A percentile compares a stretch with the other conserved stretches of the same genome.
Evolutionary conservation across 2,797 vertebrate species (phyloP).

Genomic region (Falco naumanni): DNA sequence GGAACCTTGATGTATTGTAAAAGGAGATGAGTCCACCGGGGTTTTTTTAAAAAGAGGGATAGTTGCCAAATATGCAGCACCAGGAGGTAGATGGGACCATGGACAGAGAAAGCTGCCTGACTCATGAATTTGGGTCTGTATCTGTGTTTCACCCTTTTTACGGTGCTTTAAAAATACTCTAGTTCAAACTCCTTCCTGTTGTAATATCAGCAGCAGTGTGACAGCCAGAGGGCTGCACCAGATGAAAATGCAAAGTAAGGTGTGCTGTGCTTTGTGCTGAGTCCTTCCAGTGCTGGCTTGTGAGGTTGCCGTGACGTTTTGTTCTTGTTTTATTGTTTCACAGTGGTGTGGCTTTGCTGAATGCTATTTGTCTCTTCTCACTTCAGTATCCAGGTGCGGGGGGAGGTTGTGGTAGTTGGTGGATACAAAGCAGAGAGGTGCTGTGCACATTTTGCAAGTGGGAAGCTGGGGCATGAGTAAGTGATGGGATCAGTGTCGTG

Average conservation of each 20-base stretch:
- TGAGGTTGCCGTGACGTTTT: not conserved
- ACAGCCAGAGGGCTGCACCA: not conserved
- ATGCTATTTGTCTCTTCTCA: not conserved
- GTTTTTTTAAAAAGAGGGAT: not conserved
- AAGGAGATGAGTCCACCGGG: not conserved
- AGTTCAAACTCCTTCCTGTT: not conserved
- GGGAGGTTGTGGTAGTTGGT: rapidly evolving
- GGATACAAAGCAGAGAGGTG: not conserved
- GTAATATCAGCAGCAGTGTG: not conserved
- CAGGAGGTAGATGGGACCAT: not conserved
- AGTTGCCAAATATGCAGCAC: not conserved
- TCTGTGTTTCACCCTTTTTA: rapidly evolving
- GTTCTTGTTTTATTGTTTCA: not conserved
- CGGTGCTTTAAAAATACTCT: not conserved
- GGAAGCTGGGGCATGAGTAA: not conserved
- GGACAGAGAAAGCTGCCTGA: not conserved
- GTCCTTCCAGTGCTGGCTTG: rapidly evolving
- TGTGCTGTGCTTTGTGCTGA: not conserved
- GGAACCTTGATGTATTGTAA: rapidly evolving
- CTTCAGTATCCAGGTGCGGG: not conserved
- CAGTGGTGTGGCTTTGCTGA: rapidly evolving
- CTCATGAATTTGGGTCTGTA: not conserved
- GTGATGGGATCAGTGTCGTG: rapidly evolving
- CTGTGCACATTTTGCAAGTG: rapidly evolving
- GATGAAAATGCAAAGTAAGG: not conserved